phyloP scores from a whole-genome alignment of 2,888 invertebrate species.

The Crematogaster levior region DNA sequence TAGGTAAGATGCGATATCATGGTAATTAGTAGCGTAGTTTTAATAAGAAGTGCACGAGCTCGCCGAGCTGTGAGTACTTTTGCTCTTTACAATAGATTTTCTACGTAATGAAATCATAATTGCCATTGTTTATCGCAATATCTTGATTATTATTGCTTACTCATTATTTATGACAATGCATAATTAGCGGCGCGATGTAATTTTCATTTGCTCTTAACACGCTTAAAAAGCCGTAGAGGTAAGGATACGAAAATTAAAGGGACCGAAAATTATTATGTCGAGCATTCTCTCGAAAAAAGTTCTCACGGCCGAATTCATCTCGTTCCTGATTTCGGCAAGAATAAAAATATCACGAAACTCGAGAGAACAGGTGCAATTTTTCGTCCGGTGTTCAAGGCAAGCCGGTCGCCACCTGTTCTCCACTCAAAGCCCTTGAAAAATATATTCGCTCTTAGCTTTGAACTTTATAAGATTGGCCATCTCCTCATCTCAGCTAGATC shows the following conservation, averaged over 20 bases:
- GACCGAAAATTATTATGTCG: constrained; percentile 56
- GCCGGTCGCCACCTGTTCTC: constrained; percentile 76
- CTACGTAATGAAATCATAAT: constrained; percentile 19
- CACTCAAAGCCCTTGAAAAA: constrained; percentile 67
- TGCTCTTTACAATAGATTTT: neutral
- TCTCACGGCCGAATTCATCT: constrained; percentile 40
- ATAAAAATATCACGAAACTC: constrained; percentile 62
- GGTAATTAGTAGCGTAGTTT: constrained; percentile 22
- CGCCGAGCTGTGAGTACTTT: neutral
- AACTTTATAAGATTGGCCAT: constrained; percentile 3
- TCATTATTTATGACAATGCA: constrained; percentile 24
- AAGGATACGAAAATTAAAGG: constrained; percentile 47
- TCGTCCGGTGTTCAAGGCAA: constrained; percentile 74
- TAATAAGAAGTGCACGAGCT: neutral
- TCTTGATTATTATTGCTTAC: constrained; percentile 27
- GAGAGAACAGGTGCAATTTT: constrained; percentile 73
- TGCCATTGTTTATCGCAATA: constrained; percentile 10
- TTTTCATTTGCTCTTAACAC: constrained; percentile 27
- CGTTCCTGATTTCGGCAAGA: constrained; percentile 60
- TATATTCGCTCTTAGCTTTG: constrained; percentile 45
- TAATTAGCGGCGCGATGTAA: constrained; percentile 31
- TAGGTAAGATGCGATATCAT: constrained; percentile 20
- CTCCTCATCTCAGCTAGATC: constrained; percentile 30
- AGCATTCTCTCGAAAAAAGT: constrained; percentile 57
- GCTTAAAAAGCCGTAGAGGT: constrained; percentile 50